phyloP scores from a whole-genome alignment of 2,113 vertebrate species.

The Trematomus loennbergii region DNA sequence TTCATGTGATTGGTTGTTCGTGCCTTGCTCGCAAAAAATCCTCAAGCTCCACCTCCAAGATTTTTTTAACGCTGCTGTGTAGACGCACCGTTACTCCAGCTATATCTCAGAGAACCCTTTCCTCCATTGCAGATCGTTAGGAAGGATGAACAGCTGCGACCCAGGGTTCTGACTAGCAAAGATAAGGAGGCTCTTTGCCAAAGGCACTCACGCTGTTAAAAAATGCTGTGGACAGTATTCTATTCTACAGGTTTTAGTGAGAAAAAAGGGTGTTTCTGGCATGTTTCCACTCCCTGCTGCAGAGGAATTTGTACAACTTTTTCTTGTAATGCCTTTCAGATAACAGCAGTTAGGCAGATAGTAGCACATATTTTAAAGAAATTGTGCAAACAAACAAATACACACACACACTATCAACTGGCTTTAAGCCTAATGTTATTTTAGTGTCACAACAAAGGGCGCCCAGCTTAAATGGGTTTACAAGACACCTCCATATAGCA shows the following conservation, averaged over 20 bases:
- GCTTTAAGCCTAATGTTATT: too few species aligned
- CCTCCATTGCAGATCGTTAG: conserved; percentile 14
- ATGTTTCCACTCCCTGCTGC: neutral
- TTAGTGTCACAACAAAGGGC: too few species aligned
- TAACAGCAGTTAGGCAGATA: conserved; percentile 13
- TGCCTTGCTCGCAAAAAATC: too few species aligned
- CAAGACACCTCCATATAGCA: neutral
- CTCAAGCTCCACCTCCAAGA: too few species aligned
- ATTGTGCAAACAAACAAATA: neutral
- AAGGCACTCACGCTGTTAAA: conserved; percentile 29
- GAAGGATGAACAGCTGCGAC: conserved; percentile 12
- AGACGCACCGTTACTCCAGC: too few species aligned
- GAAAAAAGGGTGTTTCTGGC: conserved; percentile 3
- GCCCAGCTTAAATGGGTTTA: neutral
- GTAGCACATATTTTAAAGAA: neutral
- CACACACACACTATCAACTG: neutral
- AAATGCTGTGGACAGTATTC: conserved; percentile 35
- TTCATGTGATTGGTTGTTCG: too few species aligned
- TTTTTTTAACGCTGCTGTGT: too few species aligned
- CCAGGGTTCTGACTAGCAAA: conserved; percentile 43
- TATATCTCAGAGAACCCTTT: neutral
- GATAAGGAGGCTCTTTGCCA: conserved; percentile 43
- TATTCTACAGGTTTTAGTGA: conserved; percentile 28
- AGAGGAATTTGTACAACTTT: conserved; percentile 3
- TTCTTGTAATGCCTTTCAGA: conserved; percentile 34